phyloP scores from a whole-genome alignment of 2,797 vertebrate species.

The Psittacula echo region DNA sequence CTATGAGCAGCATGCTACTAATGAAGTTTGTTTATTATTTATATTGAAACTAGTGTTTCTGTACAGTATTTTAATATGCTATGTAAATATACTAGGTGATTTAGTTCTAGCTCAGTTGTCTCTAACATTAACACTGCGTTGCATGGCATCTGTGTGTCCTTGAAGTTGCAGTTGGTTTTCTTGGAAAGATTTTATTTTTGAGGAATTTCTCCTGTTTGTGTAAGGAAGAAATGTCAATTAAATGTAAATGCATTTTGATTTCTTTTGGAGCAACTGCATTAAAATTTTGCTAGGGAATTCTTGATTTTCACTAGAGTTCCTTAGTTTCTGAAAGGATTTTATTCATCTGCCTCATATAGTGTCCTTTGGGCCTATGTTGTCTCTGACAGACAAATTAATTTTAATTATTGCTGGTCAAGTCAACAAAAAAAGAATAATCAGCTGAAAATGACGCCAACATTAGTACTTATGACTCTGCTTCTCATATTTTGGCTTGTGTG shows the following conservation, averaged over 20 bases:
- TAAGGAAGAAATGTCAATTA: background rate
- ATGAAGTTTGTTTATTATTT: background rate
- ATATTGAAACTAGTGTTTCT: background rate
- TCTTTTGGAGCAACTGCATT: background rate
- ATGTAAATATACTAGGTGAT: background rate
- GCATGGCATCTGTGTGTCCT: background rate
- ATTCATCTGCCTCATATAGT: background rate
- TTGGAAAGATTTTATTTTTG: background rate
- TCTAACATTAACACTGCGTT: background rate
- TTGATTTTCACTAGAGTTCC: background rate
- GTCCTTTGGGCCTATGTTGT: background rate
- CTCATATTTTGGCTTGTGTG: background rate
- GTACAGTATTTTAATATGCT: background rate
- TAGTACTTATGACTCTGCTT: background rate
- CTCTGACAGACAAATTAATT: background rate
- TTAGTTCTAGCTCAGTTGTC: background rate
- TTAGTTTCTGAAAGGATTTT: background rate
- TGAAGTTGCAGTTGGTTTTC: background rate
- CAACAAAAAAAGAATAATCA: background rate
- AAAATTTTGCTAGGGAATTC: background rate
- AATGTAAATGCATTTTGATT: background rate
- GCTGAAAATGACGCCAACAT: background rate
- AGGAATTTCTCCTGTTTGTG: background rate
- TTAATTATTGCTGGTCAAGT: background rate
- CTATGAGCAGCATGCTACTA: background rate